Evolutionary conservation across 2,797 vertebrate genomes (phyloP).

Genomic region (Parauchenoglanis punctatus): DNA sequence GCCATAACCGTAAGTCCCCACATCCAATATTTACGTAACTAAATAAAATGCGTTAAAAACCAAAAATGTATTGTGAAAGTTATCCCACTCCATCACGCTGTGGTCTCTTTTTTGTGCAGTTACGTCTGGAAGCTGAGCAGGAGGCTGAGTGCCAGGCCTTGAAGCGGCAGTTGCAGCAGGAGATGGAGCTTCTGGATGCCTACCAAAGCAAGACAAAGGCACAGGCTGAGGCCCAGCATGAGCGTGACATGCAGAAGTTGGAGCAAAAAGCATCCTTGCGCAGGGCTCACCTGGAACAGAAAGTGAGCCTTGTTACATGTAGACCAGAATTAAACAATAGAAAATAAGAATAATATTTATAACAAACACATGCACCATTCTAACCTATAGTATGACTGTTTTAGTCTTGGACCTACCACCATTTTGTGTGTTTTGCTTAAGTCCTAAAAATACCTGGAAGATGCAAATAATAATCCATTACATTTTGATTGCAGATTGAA

Average conservation of each 20-base stretch:
- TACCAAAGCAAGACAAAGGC: conserved; percentile 99
- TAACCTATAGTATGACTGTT: background rate
- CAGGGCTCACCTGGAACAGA: conserved; percentile 95
- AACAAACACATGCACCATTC: background rate
- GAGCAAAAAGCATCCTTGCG: conserved; percentile 97
- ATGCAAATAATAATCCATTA: background rate
- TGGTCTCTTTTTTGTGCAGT: conserved; percentile 69
- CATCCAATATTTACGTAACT: background rate
- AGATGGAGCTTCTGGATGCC: conserved; percentile 99
- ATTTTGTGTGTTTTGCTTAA: background rate
- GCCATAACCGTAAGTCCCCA: background rate
- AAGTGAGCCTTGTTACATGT: conserved; percentile 82
- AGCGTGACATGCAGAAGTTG: conserved; percentile 94
- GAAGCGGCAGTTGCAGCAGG: conserved; percentile 97
- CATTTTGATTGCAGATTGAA: conserved; percentile 83
- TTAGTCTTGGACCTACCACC: background rate
- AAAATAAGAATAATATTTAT: background rate
- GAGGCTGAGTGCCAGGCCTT: conserved; percentile 98
- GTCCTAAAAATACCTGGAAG: background rate
- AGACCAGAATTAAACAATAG: background rate
- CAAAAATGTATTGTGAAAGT: background rate
- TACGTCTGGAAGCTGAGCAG: conserved; percentile 97
- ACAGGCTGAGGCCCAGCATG: conserved; percentile 97
- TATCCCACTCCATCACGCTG: conserved; percentile 61
- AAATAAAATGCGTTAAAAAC: background rate